Percentiles rank a stretch among this genome's conserved stretches.
Evolutionary conservation across 2,797 vertebrate species (phyloP).

Genomic region (Enteromius afrohamiltoni): DNA sequence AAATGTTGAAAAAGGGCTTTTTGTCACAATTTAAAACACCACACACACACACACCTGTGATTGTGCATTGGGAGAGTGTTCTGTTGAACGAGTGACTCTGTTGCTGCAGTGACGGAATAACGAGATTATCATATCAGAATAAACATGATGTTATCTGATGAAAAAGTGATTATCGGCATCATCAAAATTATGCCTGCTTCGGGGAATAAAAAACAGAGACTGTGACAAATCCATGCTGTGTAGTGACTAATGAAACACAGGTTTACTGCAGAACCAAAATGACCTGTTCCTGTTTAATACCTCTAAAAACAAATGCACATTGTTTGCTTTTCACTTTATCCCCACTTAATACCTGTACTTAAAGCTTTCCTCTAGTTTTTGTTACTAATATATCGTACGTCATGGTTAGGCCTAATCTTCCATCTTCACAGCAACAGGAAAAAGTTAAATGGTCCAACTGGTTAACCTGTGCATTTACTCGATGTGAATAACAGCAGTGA

Average conservation of each 20-base stretch:
- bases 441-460: background rate
- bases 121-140: slow-evolving; percentile 74
- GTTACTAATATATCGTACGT: background rate
- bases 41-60: background rate
- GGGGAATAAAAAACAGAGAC: slow-evolving; percentile 13
- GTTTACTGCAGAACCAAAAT: background rate
- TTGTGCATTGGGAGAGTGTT: background rate
- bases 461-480: background rate
- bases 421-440: background rate
- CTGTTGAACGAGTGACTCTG: slow-evolving; percentile 71
- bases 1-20: background rate
- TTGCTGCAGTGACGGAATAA: slow-evolving; percentile 76
- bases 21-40: background rate
- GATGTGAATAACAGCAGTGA: slow-evolving; percentile 3
- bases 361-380: background rate
- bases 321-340: background rate
- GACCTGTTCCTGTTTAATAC: no score
- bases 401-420: background rate
- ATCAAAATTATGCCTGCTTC: slow-evolving; percentile 11
- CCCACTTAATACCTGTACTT: no score
- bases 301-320: background rate
- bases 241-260: background rate
- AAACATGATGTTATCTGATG: slow-evolving; percentile 55
- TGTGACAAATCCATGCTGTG: background rate
- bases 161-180: slow-evolving; percentile 15